Conservation (phyloP, 2,113 vertebrate genomes). For the Urocynchramus pylzowi region DNA sequence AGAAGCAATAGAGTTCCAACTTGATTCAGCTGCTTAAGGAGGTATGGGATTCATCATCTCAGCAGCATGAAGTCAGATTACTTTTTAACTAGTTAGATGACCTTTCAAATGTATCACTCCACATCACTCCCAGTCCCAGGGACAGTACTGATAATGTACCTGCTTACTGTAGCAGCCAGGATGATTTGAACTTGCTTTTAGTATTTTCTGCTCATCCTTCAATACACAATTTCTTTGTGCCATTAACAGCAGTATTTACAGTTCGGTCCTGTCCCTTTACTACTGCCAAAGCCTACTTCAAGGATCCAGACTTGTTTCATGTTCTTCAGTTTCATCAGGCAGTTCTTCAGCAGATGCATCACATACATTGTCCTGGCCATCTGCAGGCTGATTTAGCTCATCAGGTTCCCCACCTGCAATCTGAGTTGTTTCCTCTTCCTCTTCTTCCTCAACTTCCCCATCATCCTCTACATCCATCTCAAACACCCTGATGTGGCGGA, state of each 20-base stretch:
- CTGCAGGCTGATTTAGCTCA: slow-evolving; percentile 45
- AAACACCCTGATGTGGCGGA: slow-evolving; percentile 91
- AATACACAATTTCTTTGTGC: background rate
- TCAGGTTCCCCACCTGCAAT: slow-evolving; percentile 55
- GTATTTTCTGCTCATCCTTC: background rate
- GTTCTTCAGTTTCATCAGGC: slow-evolving; percentile 59
- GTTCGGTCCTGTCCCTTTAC: background rate
- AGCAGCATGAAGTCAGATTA: background rate
- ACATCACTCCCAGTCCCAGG: background rate
- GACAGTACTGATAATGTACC: background rate
- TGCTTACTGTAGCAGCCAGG: background rate
- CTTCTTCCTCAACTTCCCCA: slow-evolving; percentile 82
- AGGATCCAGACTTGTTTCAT: slow-evolving; percentile 42
- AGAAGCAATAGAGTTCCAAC: background rate
- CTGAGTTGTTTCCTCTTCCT: slow-evolving; percentile 72
- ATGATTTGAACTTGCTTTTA: background rate
- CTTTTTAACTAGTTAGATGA: background rate
- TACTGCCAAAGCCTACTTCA: background rate
- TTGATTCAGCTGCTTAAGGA: background rate
- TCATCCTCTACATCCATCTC: slow-evolving; percentile 99
- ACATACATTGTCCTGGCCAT: background rate
- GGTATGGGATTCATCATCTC: background rate
- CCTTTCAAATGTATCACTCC: background rate
- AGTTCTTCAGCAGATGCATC: slow-evolving; percentile 17
- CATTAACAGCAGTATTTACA: background rate